Base-by-base conservation (phyloP, 2,888 invertebrate genomes). In the Drosophila mimica region DNA sequence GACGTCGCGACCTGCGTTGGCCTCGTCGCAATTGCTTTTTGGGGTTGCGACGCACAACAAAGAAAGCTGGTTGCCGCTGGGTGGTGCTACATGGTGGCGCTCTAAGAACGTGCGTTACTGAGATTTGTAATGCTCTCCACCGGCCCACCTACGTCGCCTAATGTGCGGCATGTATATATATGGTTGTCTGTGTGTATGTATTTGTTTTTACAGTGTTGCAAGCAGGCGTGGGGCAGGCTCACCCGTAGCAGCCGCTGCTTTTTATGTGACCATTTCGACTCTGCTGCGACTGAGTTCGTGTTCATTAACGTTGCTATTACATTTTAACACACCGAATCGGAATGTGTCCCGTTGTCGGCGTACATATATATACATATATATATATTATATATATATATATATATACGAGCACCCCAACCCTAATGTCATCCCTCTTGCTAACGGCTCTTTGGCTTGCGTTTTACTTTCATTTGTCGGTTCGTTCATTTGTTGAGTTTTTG, bases 301-400 rank as follows among this genome's bases (percentile, higher is more conserved):
- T 85, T 85, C 84, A 89, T 85, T 85, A 85, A 85, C 89, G 84
- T 85, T 89, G 84, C 89, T 85, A 85, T 85, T 85, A 85, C 84
- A 89, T 89, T 85, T 85, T 85, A 85, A 85, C 85, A 85, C 89
- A 85, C 85, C 85, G 85, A 89, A 85, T 85, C 85, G 85, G 89
- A 85, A 85, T 85, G 85, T 87, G 80, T 84, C 88, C 87, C 81
- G 87, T 78, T 76, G 85, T 70, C 79, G 83, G 66, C 28, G 38
- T 58, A 34, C 62, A 62, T 56, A 64, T 57, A 13, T 46, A 20
- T 20, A 15, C 15, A 7, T 7, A 46, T 43, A 11, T 8, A 17
- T 2, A 7, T 13, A 46, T 3, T 46, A 25, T 15, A 15, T 46
- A 20, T 4, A 13, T 13, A 15, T 20, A 20, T 43, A 15, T 46